phyloP scores from a whole-genome alignment of 2,888 invertebrate genomes.

The Copidosoma aretas region DNA sequence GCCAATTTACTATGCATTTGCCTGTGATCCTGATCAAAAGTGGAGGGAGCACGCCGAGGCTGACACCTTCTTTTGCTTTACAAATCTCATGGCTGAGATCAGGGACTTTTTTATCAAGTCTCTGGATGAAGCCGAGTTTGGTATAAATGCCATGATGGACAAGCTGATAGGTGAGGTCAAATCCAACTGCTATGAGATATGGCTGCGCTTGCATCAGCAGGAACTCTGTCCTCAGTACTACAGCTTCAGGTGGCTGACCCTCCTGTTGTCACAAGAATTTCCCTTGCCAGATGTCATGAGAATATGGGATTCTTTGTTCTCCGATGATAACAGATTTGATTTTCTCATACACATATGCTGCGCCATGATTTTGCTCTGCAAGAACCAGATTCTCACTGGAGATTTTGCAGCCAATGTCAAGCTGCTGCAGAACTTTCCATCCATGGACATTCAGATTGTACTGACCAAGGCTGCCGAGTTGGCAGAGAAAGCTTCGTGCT shows the following conservation, averaged over 20 bases:
- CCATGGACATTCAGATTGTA: conserved; percentile 85
- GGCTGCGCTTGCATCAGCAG: conserved; percentile 78
- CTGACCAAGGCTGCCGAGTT: conserved; percentile 79
- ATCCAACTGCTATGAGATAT: conserved; percentile 78
- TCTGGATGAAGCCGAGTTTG: conserved; percentile 90
- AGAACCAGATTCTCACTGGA: conserved; percentile 80
- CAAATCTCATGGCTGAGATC: conserved; percentile 96
- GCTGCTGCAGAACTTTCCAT: conserved; percentile 89
- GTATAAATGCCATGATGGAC: conserved; percentile 90
- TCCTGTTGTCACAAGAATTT: conserved; percentile 96
- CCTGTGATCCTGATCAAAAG: conserved; percentile 81
- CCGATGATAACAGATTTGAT: conserved; percentile 87
- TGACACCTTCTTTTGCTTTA: conserved; percentile 98
- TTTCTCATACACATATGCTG: conserved; percentile 93
- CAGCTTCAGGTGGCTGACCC: conserved; percentile 94
- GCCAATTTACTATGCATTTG: conserved; percentile 97
- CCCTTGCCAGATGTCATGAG: conserved; percentile 95
- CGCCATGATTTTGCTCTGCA: conserved; percentile 94
- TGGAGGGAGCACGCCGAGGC: conserved; percentile 93
- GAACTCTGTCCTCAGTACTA: conserved; percentile 95
- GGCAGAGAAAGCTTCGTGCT: conserved; percentile 58
- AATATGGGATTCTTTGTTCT: conserved; percentile 96
- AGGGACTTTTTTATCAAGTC: conserved; percentile 97
- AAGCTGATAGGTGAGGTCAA: conserved; percentile 79
- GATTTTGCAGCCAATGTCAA: conserved; percentile 96